phyloP scores from a whole-genome alignment of 2,797 vertebrate species.

The Tolypeutes matacus region DNA sequence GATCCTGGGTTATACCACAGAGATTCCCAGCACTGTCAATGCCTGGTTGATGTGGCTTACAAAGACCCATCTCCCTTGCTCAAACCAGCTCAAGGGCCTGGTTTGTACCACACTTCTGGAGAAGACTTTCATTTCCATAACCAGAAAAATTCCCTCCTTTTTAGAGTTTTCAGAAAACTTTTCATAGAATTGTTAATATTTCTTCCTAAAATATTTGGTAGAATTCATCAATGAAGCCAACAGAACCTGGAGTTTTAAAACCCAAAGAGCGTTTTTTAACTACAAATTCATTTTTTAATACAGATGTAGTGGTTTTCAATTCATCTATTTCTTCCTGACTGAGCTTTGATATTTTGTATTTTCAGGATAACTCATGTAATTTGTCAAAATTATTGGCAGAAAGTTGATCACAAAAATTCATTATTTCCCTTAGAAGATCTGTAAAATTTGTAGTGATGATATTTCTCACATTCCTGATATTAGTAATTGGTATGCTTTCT shows the following conservation, averaged over 20 bases:
- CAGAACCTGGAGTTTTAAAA: neutral
- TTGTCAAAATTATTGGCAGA: no score
- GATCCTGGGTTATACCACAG: accelerated
- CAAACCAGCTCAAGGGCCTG: neutral
- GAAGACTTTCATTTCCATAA: no score
- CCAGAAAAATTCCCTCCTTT: neutral
- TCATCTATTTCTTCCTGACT: no score
- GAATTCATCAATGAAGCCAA: neutral
- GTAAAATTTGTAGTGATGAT: no score
- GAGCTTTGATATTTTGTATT: no score
- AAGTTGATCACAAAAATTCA: no score
- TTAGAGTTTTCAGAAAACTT: neutral
- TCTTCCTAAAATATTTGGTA: neutral
- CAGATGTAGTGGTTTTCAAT: no score
- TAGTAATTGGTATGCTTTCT: no score
- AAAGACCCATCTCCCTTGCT: neutral
- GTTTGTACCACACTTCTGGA: no score
- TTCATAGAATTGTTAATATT: neutral
- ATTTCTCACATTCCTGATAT: no score
- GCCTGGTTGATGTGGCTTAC: neutral
- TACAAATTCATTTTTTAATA: neutral
- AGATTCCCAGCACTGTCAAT: neutral
- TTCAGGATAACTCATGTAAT: no score
- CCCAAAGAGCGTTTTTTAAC: neutral
- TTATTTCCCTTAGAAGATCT: no score